Conservation (phyloP, 2,888 invertebrate genomes). For the Mamestra brassicae region DNA sequence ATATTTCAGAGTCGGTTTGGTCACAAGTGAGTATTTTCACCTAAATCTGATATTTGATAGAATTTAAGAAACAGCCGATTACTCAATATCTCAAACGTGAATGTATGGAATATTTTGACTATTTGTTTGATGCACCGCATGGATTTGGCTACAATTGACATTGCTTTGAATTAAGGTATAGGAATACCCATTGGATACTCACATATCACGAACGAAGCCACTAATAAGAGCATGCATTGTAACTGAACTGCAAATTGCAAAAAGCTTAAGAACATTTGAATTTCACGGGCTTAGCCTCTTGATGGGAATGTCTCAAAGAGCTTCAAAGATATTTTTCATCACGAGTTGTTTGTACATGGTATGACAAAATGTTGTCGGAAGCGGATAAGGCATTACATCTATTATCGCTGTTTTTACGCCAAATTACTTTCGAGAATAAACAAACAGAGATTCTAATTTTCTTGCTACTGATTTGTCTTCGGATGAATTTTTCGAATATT, state of each 20-base stretch:
- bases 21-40: no score
- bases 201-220: no score
- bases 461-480: slow-evolving; percentile 19
- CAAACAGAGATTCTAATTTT: slow-evolving; percentile 33
- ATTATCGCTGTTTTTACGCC: slow-evolving; percentile 16
- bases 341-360: slow-evolving; percentile 46
- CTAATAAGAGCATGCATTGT: not conserved
- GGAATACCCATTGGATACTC: no score
- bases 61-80: no score
- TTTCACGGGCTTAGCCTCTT: not conserved
- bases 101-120: no score
- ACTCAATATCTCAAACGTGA: no score
- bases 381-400: slow-evolving; percentile 45
- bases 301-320: slow-evolving; percentile 63
- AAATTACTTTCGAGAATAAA: slow-evolving; percentile 31
- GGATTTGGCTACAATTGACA: no score
- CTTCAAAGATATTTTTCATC: slow-evolving; percentile 53
- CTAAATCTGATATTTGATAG: no score
- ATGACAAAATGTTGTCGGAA: slow-evolving; percentile 39
- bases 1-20: no score
- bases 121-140: no score
- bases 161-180: no score
- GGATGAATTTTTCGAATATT: not conserved
- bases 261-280: no score
- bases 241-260: not conserved